Percentiles rank a stretch among this genome's conserved stretches.
Evolutionary conservation across 2,888 invertebrate species (phyloP).

Genomic region (Drepana falcataria): DNA sequence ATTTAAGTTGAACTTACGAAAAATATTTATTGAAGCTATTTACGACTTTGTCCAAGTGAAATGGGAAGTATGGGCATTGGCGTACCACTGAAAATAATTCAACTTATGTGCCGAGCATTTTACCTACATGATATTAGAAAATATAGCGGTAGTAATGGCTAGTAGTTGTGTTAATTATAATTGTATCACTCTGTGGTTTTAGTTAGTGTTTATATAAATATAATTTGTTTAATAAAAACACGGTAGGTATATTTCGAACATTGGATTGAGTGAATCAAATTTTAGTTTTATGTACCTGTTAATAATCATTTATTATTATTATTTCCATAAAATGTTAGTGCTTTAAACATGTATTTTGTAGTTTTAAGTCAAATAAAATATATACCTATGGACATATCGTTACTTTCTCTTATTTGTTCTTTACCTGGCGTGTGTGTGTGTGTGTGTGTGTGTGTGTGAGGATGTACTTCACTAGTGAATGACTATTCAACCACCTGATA

Average conservation of each 20-base stretch:
- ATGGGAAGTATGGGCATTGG: too few species aligned
- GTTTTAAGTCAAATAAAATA: conserved; percentile 67
- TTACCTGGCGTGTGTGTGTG: neutral
- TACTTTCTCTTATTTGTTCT: conserved; percentile 11
- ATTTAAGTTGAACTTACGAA: too few species aligned
- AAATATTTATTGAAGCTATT: too few species aligned
- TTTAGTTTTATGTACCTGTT: neutral
- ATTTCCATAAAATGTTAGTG: conserved; percentile 34
- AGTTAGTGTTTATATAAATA: neutral
- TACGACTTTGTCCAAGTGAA: too few species aligned
- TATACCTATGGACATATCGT: conserved; percentile 39
- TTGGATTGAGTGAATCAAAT: conserved; percentile 11
- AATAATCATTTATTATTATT: conserved; percentile 3
- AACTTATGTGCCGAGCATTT: too few species aligned
- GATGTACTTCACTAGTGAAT: too few species aligned
- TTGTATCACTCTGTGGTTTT: neutral
- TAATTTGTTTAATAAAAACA: neutral
- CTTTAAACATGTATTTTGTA: conserved; percentile 60
- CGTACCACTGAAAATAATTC: too few species aligned
- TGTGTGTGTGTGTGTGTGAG: too few species aligned
- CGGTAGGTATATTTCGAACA: conserved; percentile 4
- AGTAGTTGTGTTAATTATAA: neutral
- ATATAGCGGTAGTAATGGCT: neutral
- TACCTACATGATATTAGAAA: neutral
- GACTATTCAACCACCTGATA: too few species aligned